Base-by-base conservation (phyloP, 2,888 invertebrate species). In the Nyleta sp. region DNA sequence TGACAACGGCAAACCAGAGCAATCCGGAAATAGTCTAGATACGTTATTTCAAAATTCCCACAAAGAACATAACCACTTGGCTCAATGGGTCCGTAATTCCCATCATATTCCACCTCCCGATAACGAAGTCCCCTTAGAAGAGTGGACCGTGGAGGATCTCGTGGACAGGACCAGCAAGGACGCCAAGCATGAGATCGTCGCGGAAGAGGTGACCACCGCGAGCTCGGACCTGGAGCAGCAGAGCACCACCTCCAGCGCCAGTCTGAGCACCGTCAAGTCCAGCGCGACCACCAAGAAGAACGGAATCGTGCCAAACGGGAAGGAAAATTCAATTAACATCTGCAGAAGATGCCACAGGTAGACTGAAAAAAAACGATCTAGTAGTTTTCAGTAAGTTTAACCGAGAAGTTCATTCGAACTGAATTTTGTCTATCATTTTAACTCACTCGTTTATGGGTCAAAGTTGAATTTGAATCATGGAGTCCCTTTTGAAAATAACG, bases 271-370 rank as follows among this genome's bases (percentile, higher is more conserved):
- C 0, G 90, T 90, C 4, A 90, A 89, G 67, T 91, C 90, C 0
- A 90, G 85, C 74, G 86, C 85, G 62, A 70, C 83, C 17, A 80
- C 79, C 11, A 87, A 85, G 15, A 90, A 88, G 52, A 90, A 89
- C 68, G 89, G 88, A 10, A 86, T 81, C 17, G 71, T 84, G 8
- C 57, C 75, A 11, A 82, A 84, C 2, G 84, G 84, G 8, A 88
- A 84, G 59, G 90, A 90, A 28, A 86, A 86, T 50, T 88, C 90
- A 31, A 89, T 91, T 71, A 91, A 84, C 73, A 91, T 91, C 48
- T 91, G 90, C 75, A 86, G 86, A 79, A 86, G 88, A 81, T 90
- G 90, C 76, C 90, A 91, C 85, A 91, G 90, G 90, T 91, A 84
- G n/a, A n/a, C n/a, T n/a, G n/a, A n/a, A n/a, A n/a, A n/a, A n/a